Evolutionary conservation across 2,797 vertebrate genomes (phyloP).

Genomic region (Notolabrus celidotus): DNA sequence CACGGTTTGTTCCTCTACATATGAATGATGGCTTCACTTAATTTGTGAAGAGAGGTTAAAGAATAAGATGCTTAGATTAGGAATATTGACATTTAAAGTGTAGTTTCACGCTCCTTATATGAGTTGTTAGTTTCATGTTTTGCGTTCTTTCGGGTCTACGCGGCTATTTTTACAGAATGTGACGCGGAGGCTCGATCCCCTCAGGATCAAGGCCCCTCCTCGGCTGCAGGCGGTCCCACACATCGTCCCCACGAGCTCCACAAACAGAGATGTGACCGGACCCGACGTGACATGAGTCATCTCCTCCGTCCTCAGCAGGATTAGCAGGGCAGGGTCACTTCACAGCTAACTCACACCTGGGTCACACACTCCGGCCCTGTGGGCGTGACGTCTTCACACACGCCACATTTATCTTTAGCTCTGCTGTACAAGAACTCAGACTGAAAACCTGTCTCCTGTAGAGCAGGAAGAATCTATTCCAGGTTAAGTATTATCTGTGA

Average conservation of each 20-base stretch:
- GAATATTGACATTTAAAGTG: not conserved
- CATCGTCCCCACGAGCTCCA: constrained; percentile 23
- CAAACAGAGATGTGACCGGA: constrained; percentile 37
- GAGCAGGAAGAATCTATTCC: constrained; percentile 26
- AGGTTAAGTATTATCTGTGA: constrained; percentile 34
- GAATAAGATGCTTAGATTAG: not conserved
- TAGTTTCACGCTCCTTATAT: not conserved
- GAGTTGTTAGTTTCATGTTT: not conserved
- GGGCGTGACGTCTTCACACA: constrained; percentile 1
- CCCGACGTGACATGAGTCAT: constrained; percentile 40
- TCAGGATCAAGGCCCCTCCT: constrained; percentile 43
- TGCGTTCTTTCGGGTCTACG: not conserved
- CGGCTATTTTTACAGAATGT: not conserved
- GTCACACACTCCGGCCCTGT: constrained; percentile 27
- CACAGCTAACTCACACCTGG: constrained; percentile 30
- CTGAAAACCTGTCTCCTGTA: constrained; percentile 31
- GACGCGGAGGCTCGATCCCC: constrained; percentile 16
- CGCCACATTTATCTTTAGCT: not conserved
- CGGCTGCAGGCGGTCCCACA: constrained; percentile 52
- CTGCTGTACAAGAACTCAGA: constrained; percentile 6
- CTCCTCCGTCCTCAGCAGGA: constrained; percentile 52
- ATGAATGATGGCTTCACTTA: not conserved
- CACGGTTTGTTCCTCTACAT: not conserved
- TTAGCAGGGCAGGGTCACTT: constrained; percentile 67
- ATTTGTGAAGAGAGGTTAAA: not conserved